phyloP scores from a whole-genome alignment of 2,888 invertebrate genomes.

The Sympetrum striolatum region DNA sequence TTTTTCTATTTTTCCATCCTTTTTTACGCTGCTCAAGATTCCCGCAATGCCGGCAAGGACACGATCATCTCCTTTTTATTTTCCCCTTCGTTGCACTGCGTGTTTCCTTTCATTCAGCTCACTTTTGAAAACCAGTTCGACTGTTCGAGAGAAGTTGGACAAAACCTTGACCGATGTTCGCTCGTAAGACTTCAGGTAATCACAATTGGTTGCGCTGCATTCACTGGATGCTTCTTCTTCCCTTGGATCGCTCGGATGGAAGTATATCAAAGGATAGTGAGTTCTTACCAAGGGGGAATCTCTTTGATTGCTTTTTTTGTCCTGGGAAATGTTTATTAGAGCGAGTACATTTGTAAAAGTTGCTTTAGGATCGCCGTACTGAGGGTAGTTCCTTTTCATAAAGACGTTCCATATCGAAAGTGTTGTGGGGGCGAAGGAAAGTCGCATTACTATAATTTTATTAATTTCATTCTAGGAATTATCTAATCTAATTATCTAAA shows the following conservation, averaged over 20 bases:
- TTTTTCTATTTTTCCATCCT: conserved; percentile 6
- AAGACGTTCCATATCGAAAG: too few species aligned
- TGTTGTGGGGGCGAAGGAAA: too few species aligned
- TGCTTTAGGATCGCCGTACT: too few species aligned
- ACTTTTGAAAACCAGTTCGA: background rate
- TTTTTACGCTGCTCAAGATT: background rate
- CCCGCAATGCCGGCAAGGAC: background rate
- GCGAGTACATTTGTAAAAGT: too few species aligned
- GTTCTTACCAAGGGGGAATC: background rate
- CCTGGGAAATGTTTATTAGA: too few species aligned
- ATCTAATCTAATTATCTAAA: too few species aligned
- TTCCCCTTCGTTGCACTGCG: background rate
- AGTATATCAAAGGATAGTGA: background rate
- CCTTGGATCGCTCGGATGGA: background rate
- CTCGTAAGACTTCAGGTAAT: background rate
- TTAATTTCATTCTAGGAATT: too few species aligned
- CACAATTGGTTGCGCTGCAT: background rate
- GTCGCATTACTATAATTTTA: too few species aligned
- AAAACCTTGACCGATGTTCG: background rate
- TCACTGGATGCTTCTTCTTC: background rate
- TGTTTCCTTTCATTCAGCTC: background rate
- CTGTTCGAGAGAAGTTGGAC: background rate
- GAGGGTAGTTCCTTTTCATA: too few species aligned
- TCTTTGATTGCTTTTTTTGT: too few species aligned
- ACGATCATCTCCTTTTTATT: background rate